Base-by-base conservation (phyloP, 2,888 invertebrate species). In the Phengaris alcon region DNA sequence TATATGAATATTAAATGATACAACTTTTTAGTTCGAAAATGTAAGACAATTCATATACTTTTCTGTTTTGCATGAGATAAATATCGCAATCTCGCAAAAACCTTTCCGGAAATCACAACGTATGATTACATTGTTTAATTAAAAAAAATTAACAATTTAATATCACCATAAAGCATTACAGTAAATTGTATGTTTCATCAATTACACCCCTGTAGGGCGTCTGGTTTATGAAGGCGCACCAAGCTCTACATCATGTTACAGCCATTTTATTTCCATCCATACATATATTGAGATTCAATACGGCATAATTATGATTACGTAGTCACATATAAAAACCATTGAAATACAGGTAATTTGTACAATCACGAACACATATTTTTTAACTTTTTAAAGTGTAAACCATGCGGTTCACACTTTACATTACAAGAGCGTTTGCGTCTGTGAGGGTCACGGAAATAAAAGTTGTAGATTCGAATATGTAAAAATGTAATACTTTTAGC, bases 141-240 rank as follows among this genome's bases (percentile, higher is more conserved):
- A 12, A 35, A 44, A 35, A 6, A 64, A 64, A 64, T 64, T 64
- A 64, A 64, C 35, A 64, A 64, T 35, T 35, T 64, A 64, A 64
- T 44, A 64, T 64, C 64, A 35, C 64, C 64, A 64, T 64, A 64
- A 64, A 64, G 64, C 64, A 64, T 64, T 64, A 44, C 64, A 44
- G 64, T 44, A 64, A 64, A 64, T 64, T 64, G 64, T 64, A 64
- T 35, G 35, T 64, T 64, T 12, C 64, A 64, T 64, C 64, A 52
- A 52, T 52, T 52, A 12, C 52, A 9, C 78, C 80, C 35, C 54
- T 54, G 72, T 22, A 52, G 54, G 72, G 72, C 54, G 72, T 54
- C 54, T 72, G 54, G 51, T 72, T 72, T 72, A 54, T 44, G 54
- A 54, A 35, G 51, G 10, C 12, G 35, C 15, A 5, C 10, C 0